Conservation (phyloP, 2,113 vertebrate genomes). For the Cygnus atratus region DNA sequence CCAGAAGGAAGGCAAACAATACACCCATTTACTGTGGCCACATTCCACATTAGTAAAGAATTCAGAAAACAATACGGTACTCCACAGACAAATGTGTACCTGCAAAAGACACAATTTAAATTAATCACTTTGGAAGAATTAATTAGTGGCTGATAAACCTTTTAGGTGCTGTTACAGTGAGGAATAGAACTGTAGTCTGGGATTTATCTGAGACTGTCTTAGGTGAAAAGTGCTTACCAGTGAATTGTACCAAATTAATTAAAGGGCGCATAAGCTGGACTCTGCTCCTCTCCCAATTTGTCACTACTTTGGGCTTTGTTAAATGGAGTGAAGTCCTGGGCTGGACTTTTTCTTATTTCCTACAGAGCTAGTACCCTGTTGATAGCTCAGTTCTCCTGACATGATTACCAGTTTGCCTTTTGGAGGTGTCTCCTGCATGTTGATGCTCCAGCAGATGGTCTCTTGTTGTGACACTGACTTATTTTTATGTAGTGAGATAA, state of each 20-base stretch:
- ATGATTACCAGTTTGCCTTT: rapidly evolving
- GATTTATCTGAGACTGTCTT: background rate
- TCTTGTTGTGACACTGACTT: background rate
- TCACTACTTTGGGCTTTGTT: background rate
- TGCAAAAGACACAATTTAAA: background rate
- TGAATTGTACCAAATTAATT: background rate
- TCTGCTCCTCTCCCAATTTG: background rate
- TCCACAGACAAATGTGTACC: background rate
- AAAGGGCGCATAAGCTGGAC: background rate
- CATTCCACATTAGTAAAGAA: background rate
- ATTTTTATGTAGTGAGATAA: background rate
- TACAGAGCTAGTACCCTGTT: background rate
- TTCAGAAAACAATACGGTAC: background rate
- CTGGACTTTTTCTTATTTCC: background rate
- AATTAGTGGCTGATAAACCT: background rate
- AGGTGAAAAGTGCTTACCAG: background rate
- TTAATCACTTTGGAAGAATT: background rate
- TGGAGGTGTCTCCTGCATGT: background rate
- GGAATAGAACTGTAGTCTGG: background rate
- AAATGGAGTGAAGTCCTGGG: background rate
- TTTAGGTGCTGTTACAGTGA: background rate
- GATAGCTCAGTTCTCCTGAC: background rate
- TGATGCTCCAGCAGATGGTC: background rate
- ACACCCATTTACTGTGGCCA: rapidly evolving
- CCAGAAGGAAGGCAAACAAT: background rate